phyloP scores from a whole-genome alignment of 2,888 invertebrate species.

The Drosophila dives region DNA sequence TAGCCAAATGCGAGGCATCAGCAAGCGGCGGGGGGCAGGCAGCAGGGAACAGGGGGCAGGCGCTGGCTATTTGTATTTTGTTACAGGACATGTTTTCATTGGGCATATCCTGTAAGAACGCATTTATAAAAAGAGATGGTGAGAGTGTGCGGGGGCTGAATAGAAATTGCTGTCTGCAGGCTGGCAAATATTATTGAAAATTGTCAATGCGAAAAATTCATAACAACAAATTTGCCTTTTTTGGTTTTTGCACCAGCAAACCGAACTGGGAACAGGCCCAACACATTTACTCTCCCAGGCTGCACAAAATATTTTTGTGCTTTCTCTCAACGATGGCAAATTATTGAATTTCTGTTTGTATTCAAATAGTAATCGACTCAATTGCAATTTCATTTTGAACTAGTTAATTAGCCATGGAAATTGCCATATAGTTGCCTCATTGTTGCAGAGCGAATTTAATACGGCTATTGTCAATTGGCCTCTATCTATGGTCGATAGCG shows the following conservation, averaged over 20 bases:
- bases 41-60: conserved; percentile 7
- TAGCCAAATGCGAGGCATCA: conserved; percentile 43
- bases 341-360: conserved; percentile 32
- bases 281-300: conserved; percentile 11
- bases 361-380: conserved; percentile 9
- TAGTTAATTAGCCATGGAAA: conserved; percentile 38
- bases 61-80: conserved; percentile 70
- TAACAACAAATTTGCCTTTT: conserved; percentile 47
- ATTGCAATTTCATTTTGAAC: conserved; percentile 34
- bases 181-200: conserved; percentile 65
- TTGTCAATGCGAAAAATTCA: conserved; percentile 66
- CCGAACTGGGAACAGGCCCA: background rate
- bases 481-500: background rate
- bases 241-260: conserved; percentile 14
- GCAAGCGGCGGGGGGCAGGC: conserved; percentile 17
- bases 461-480: background rate
- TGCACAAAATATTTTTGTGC: background rate
- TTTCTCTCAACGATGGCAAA: conserved; percentile 6
- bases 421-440: conserved; percentile 30
- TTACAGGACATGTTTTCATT: conserved; percentile 68
- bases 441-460: conserved; percentile 9
- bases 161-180: conserved; percentile 27
- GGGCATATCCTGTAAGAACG: conserved; percentile 55
- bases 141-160: background rate
- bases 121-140: background rate